Conservation (phyloP, 2,113 vertebrate species). For the Chloropsis cyanopogon region DNA sequence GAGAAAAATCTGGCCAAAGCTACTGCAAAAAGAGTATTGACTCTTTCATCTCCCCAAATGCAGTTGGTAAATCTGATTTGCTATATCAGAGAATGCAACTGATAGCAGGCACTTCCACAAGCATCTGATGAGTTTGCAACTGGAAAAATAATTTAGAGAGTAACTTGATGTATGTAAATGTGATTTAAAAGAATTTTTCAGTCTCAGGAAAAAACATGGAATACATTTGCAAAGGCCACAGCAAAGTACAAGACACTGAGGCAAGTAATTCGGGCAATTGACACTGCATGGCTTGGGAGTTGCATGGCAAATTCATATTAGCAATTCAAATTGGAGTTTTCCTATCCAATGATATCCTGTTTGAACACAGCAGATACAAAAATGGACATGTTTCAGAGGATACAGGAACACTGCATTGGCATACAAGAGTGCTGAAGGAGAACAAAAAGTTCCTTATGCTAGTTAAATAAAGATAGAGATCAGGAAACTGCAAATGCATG, state of each 20-base stretch:
- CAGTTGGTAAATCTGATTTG: background rate
- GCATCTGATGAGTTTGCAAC: background rate
- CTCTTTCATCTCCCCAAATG: background rate
- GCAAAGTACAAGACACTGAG: background rate
- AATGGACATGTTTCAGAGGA: background rate
- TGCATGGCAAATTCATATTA: background rate
- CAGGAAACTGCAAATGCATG: background rate
- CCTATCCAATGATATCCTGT: background rate
- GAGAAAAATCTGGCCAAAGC: background rate
- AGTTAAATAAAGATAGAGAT: background rate
- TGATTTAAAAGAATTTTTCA: background rate
- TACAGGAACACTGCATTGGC: background rate
- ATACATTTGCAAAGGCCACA: background rate
- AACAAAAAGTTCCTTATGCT: background rate
- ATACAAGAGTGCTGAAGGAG: background rate
- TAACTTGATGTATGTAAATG: background rate
- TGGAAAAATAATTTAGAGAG: background rate
- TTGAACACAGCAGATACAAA: background rate
- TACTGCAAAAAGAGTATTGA: background rate
- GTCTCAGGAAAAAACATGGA: background rate
- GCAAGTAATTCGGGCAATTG: background rate
- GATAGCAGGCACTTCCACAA: background rate
- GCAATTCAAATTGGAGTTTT: slow-evolving; percentile 28
- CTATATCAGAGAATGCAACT: background rate
- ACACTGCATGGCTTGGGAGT: background rate